Conservation (phyloP, 2,888 invertebrate species). For the Diabrotica balteata region DNA sequence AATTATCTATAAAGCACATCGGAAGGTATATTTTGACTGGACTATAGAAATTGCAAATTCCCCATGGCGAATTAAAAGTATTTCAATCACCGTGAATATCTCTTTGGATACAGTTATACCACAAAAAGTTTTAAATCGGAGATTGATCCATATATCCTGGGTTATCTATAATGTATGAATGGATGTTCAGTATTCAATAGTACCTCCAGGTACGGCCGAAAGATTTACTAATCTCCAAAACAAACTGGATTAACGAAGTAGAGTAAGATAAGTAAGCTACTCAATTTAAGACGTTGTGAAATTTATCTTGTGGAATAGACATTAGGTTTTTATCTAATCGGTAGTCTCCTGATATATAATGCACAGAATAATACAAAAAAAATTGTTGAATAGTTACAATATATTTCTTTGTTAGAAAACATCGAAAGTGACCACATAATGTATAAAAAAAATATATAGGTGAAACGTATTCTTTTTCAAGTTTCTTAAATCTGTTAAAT, state of each 20-base stretch:
- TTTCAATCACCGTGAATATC: slow-evolving; percentile 5
- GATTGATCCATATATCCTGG: slow-evolving; percentile 9
- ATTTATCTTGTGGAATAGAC: too few relatives aligned
- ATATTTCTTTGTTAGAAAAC: too few relatives aligned
- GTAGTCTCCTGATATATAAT: too few relatives aligned
- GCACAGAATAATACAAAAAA: too few relatives aligned
- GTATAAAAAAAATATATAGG: too few relatives aligned
- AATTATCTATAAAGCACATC: not conserved
- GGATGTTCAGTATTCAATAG: not conserved
- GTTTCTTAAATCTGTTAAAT: too few relatives aligned
- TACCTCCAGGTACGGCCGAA: slow-evolving; percentile 4
- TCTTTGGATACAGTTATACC: slow-evolving; percentile 9
- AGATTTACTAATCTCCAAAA: slow-evolving; percentile 13
- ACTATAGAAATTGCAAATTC: slow-evolving; percentile 8
- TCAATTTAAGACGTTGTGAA: too few relatives aligned
- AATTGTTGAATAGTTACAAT: too few relatives aligned
- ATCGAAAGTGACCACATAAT: too few relatives aligned
- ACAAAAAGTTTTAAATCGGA: slow-evolving; percentile 11
- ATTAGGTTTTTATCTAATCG: too few relatives aligned
- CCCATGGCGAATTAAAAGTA: slow-evolving; percentile 14
- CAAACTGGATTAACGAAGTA: slow-evolving; percentile 11
- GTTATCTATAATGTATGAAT: not conserved
- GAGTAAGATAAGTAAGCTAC: too few relatives aligned
- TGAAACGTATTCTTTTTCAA: too few relatives aligned
- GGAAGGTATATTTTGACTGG: not conserved